Conservation (phyloP, 2,797 vertebrate species). For the Xiphorhynchus erythropygius region DNA sequence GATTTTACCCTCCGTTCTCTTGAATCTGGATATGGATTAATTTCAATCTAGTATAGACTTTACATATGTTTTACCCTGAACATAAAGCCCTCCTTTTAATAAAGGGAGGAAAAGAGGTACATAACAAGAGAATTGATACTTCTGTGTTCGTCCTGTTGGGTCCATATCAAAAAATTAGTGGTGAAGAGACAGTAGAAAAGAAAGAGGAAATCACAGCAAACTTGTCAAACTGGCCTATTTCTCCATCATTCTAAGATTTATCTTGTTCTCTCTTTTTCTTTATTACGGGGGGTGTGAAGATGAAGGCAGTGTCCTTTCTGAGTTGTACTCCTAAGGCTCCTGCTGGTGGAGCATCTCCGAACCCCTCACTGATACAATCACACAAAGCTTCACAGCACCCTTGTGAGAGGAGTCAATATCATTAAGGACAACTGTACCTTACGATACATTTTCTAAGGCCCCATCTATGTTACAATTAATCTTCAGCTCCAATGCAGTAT, state of each 20-base stretch:
- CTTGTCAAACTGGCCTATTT: neutral
- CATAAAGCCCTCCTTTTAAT: neutral
- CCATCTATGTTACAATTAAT: constrained; percentile 30
- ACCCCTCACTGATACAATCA: neutral
- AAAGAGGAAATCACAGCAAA: neutral
- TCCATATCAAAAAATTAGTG: neutral
- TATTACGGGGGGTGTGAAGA: neutral
- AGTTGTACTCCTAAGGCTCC: neutral
- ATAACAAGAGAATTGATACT: neutral
- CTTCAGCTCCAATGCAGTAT: constrained; percentile 21
- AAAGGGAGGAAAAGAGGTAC: neutral
- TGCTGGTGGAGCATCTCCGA: neutral
- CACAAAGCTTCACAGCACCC: neutral
- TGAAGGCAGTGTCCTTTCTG: neutral
- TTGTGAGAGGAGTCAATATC: constrained; percentile 13
- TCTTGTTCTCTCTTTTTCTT: neutral
- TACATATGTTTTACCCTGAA: neutral
- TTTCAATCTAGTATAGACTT: neutral
- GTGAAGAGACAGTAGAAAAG: neutral
- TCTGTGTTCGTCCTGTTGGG: neutral
- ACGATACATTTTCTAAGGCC: constrained; percentile 13
- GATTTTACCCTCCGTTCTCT: neutral
- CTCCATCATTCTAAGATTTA: neutral
- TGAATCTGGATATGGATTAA: neutral
- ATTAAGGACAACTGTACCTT: neutral